Evolutionary conservation across 2,797 vertebrate species (phyloP).

Genomic region (Syndactyla subalaris): DNA sequence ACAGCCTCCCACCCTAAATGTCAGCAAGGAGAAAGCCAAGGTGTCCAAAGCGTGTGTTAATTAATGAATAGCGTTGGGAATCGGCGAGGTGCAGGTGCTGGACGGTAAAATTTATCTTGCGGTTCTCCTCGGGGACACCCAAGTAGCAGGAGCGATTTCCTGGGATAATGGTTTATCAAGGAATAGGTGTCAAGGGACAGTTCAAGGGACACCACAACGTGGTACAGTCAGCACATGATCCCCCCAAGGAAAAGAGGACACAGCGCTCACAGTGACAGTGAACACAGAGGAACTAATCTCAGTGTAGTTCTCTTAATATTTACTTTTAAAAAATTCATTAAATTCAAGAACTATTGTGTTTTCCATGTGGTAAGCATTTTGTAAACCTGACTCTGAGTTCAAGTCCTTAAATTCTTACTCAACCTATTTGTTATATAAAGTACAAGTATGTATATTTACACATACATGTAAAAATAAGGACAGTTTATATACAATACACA

Average conservation of each 20-base stretch:
- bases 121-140: neutral
- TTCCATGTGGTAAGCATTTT: neutral
- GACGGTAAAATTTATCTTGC: neutral
- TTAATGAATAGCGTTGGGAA: too few species aligned
- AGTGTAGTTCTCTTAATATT: neutral
- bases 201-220: neutral
- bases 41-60: neutral
- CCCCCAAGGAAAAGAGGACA: neutral
- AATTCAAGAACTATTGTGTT: neutral
- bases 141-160: neutral
- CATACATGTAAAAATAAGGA: neutral
- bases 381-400: neutral
- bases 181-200: neutral
- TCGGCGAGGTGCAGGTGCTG: neutral
- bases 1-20: too few species aligned
- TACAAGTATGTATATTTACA: neutral
- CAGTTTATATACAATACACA: neutral
- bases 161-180: neutral
- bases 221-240: accelerated
- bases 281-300: neutral
- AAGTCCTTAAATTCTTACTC: neutral
- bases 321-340: neutral
- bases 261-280: neutral
- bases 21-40: too few species aligned
- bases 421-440: neutral